Evolutionary conservation across 1,140 invertebrate genomes (phyloP), one percentile per base, ranked within the genome.

Genomic region (Hestina assimilis): DNA sequence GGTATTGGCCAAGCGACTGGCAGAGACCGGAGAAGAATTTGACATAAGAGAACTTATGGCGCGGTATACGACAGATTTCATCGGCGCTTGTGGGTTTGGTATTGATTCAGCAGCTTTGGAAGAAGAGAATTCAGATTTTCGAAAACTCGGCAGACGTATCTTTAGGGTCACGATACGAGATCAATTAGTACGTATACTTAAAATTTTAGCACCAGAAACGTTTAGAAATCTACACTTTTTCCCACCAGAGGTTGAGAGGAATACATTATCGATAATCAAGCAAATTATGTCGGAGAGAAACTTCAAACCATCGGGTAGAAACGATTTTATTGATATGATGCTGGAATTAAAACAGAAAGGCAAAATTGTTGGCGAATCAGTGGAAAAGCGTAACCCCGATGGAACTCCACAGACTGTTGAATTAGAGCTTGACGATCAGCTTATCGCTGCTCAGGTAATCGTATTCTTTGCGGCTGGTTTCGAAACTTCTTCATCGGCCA

Each of bases 311-410:
- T 58, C 55, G 9, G 55, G 55, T 1, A 42, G 55, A 26, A 50
- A 50, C 15, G 55, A 58, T 9, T 58, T 58, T 26, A 50, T 58
- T 2, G 55, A 58, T 19, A 31, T 58, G 35, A 40, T 58, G 24
- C 15, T 58, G 26, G 55, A 58, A 9, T 14, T 48, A 6, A 58
- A 20, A 9, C 23, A 58, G n/a, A 58, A 58, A 28, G 55, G 55
- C 1, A 50, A 23, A 9, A 33, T 58, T 6, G 21, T 43, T 9
- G 55, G 55, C 6, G 55, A 58, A 17, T 58, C 55, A 8, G 29
- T 58, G 24, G 38, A 58, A 14, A 29, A 43, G 20, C 11, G 5
- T n/a, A 50, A 58, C 19, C n/a, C 38, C 11, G 40, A 50, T 8
- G 55, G 55, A 14, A 29, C 45, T n/a, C 55, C 55, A 1, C 24